Conservation (phyloP, 2,888 invertebrate genomes). For the Nephrotoma appendiculata region DNA sequence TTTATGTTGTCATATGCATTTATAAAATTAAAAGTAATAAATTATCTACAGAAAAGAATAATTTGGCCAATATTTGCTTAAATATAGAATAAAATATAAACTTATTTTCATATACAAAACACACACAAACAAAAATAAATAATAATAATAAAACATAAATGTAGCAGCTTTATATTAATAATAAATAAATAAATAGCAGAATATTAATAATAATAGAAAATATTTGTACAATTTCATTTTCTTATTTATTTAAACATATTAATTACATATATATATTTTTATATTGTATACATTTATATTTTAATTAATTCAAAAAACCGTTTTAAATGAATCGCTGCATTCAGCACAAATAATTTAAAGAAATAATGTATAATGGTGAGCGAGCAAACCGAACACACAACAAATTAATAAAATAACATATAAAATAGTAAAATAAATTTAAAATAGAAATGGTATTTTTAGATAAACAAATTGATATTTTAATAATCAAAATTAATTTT, state of each 20-base stretch:
- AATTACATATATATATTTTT: not conserved
- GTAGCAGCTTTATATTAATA: not conserved
- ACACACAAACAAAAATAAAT: not conserved
- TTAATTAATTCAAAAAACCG: not conserved
- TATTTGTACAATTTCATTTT: not conserved
- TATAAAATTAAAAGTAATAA: not conserved
- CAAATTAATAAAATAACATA: not conserved
- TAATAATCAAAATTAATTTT: not conserved
- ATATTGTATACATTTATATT: not conserved
- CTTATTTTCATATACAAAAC: not conserved
- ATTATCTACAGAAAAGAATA: not conserved
- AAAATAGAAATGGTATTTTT: not conserved
- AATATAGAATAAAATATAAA: not conserved
- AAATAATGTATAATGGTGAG: not conserved
- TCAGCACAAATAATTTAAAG: not conserved
- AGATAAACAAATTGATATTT: not conserved
- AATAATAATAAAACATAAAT: not conserved
- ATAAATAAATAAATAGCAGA: not conserved
- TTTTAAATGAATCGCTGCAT: not conserved
- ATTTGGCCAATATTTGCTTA: not conserved
- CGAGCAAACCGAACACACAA: not conserved
- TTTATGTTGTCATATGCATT: not conserved
- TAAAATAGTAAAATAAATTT: not conserved
- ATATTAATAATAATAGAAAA: not conserved
- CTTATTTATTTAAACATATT: not conserved